phyloP scores from a whole-genome alignment of 2,888 invertebrate species.

The Machimus atricapillus region DNA sequence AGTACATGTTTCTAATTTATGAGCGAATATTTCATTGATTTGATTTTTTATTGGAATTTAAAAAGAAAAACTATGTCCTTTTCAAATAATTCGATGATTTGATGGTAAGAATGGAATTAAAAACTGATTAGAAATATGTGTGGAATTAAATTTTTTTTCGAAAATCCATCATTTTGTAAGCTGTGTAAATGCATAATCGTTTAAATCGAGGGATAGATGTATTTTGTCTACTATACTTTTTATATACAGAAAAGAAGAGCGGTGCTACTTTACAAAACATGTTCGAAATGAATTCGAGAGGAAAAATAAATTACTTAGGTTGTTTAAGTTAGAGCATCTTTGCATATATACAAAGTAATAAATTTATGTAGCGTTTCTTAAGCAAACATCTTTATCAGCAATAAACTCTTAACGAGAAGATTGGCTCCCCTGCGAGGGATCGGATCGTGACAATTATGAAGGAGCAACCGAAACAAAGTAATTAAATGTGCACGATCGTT shows the following conservation, averaged over 20 bases:
- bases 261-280: not conserved
- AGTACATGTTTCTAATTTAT: not conserved
- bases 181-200: too few species aligned
- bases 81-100: too few species aligned
- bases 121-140: too few species aligned
- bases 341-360: not conserved
- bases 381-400: not conserved
- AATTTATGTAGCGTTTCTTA: not conserved
- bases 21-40: too few species aligned
- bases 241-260: too few species aligned
- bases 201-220: too few species aligned
- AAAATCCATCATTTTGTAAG: too few species aligned
- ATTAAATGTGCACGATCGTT: slow-evolving; percentile 27
- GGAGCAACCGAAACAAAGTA: slow-evolving; percentile 1
- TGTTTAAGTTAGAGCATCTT: not conserved
- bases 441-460: not conserved
- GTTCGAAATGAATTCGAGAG: not conserved
- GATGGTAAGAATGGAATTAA: too few species aligned
- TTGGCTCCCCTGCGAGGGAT: not conserved
- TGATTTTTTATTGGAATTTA: too few species aligned
- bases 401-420: not conserved
- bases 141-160: too few species aligned
- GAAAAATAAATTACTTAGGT: not conserved
- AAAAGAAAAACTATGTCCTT: too few species aligned
- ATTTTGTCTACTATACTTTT: too few species aligned